Conservation (phyloP, 2,113 vertebrate species). For the Varanus komodoensis region DNA sequence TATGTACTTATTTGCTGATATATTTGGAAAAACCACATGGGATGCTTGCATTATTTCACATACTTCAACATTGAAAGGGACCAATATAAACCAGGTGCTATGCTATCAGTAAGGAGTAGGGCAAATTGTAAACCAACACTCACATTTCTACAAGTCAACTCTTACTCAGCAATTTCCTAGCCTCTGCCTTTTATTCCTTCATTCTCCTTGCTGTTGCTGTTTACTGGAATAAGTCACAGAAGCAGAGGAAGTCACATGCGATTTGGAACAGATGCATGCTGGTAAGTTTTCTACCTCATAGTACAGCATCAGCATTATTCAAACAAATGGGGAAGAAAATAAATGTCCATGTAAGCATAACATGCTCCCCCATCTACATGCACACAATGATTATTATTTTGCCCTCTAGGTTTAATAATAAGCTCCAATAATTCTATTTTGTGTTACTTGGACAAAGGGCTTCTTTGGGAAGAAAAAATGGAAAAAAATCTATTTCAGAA, state of each 20-base stretch:
- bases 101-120: not conserved
- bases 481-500: not conserved
- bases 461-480: not conserved
- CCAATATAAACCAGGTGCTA: not conserved
- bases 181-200: not conserved
- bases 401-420: slow-evolving; percentile 27
- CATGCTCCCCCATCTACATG: not conserved
- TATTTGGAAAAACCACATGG: not conserved
- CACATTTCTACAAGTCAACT: not conserved
- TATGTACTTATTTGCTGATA: not conserved
- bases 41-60: too few relatives aligned
- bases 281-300: not conserved
- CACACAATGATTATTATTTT: not conserved
- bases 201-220: not conserved
- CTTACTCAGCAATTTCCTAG: not conserved
- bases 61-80: too few relatives aligned
- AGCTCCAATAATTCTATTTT: slow-evolving; percentile 6
- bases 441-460: not conserved
- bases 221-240: not conserved
- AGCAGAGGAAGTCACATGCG: not conserved
- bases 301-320: not conserved
- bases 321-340: not conserved
- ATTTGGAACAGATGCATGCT: not conserved
- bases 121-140: not conserved
- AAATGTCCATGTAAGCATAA: not conserved